Evolutionary conservation across 2,888 invertebrate genomes (phyloP).

Genomic region (Drosophila anomelani): DNA sequence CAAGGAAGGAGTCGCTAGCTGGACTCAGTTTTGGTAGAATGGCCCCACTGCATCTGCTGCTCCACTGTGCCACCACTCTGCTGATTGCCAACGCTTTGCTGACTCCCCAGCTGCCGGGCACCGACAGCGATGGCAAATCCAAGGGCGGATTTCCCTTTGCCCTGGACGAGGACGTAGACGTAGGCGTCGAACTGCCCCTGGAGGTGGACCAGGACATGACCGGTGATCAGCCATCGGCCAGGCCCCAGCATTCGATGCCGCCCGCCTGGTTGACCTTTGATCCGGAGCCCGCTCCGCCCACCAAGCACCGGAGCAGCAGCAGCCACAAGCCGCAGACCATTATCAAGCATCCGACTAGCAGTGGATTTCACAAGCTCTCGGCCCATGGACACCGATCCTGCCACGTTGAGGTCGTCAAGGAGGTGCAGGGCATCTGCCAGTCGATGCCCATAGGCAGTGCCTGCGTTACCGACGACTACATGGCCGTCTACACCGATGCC

Average conservation of each 20-base stretch:
- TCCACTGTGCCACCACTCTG: constrained; percentile 61
- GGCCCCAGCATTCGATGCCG: constrained; percentile 57
- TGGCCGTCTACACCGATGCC: constrained; percentile 74
- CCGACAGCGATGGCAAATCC: constrained; percentile 59
- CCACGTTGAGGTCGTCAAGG: constrained; percentile 81
- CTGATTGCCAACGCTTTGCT: constrained; percentile 65
- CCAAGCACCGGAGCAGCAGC: constrained; percentile 47
- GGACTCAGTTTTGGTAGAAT: constrained; percentile 54
- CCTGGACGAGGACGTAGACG: constrained; percentile 62
- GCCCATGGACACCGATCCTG: constrained; percentile 66
- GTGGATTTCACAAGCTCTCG: constrained; percentile 55
- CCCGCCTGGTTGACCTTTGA: constrained; percentile 71
- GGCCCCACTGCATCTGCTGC: constrained; percentile 68
- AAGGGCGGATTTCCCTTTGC: constrained; percentile 67
- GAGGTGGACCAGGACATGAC: constrained; percentile 58
- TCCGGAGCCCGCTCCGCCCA: constrained; percentile 59
- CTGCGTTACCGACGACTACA: constrained; percentile 82
- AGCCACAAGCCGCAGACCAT: constrained; percentile 51
- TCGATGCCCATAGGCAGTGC: constrained; percentile 80
- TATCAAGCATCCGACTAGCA: constrained; percentile 53
- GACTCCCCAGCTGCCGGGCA: constrained; percentile 65
- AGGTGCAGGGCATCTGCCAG: constrained; percentile 80
- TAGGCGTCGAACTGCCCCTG: constrained; percentile 67
- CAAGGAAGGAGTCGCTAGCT: constrained; percentile 24
- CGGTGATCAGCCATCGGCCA: constrained; percentile 31